These are phyloP conservation scores for Mycogona germanica DNA, from an alignment of 2,888 invertebrate genomes.

Conservation along the genomic window DNA sequence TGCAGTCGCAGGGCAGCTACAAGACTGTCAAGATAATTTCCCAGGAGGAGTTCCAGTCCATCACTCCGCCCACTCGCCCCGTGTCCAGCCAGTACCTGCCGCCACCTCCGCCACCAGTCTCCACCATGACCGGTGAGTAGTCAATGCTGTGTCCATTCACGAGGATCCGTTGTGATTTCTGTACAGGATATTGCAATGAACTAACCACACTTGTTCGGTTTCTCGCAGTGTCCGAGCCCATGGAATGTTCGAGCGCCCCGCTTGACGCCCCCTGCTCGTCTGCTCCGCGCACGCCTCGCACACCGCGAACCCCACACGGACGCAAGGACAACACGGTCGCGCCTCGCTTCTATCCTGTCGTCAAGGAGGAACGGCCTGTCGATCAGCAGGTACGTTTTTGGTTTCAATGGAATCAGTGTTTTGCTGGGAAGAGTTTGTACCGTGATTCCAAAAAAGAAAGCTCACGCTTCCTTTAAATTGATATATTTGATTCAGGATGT, in stretches of 20 bases:
- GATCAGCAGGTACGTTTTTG: slow-evolving; percentile 27
- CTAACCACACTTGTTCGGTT: background rate
- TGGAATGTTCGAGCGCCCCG: background rate
- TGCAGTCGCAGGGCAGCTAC: slow-evolving; percentile 24
- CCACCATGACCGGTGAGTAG: slow-evolving; percentile 21
- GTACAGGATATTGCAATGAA: background rate
- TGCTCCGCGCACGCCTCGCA: slow-evolving; percentile 10
- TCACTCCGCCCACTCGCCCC: slow-evolving; percentile 48
- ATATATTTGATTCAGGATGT: too few relatives aligned
- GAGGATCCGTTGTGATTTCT: background rate
- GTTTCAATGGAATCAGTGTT: background rate
- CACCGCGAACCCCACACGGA: slow-evolving; percentile 29
- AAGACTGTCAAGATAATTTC: slow-evolving; percentile 77
- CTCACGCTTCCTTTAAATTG: too few relatives aligned
- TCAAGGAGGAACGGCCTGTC: slow-evolving; percentile 59
- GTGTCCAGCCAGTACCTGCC: slow-evolving; percentile 38
- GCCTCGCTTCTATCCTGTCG: slow-evolving; percentile 87
- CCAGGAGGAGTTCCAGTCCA: slow-evolving; percentile 74
- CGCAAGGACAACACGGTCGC: slow-evolving; percentile 36
- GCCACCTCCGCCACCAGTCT: slow-evolving; percentile 27
- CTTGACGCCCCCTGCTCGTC: background rate
- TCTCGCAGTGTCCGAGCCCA: background rate
- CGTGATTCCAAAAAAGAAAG: too few relatives aligned
- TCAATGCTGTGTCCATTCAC: background rate
- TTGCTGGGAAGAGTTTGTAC: background rate